Evolutionary conservation across 1,140 invertebrate genomes (phyloP).

Genomic region (Eriocheir sinensis): DNA sequence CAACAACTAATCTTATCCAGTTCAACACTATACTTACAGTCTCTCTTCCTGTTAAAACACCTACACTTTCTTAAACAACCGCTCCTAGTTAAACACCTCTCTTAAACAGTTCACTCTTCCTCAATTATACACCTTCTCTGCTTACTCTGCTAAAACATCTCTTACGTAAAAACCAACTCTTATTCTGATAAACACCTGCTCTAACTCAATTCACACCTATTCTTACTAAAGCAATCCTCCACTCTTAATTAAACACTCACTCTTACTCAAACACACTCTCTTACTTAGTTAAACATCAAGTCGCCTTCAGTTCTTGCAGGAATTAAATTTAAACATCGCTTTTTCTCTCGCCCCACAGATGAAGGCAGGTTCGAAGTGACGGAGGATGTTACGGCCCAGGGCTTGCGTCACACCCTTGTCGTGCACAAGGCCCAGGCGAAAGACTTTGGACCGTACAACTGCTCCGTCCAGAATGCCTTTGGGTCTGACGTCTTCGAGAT

Average conservation of each 20-base stretch:
- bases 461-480: slow-evolving; percentile 94
- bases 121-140: neutral
- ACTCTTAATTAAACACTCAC: slow-evolving; percentile 18
- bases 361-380: slow-evolving; percentile 83
- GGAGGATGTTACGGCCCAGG: slow-evolving; percentile 85
- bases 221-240: no score
- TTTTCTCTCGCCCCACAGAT: slow-evolving; percentile 74
- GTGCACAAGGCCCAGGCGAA: slow-evolving; percentile 90
- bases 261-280: neutral
- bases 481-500: slow-evolving; percentile 93
- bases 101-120: no score
- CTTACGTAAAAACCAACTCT: neutral
- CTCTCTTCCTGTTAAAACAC: no score
- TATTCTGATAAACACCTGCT: no score
- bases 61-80: no score
- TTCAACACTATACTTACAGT: no score
- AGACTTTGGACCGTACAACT: slow-evolving; percentile 97
- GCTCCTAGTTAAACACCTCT: no score
- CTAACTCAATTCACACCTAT: no score
- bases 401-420: slow-evolving; percentile 91
- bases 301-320: neutral
- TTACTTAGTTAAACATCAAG: no score
- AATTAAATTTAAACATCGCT: neutral
- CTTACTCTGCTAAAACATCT: neutral
- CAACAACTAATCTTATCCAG: no score